Percentiles rank a stretch among this genome's conserved stretches.
These are phyloP conservation scores for Sakesphorus luctuosus DNA, from an alignment of 2,113 vertebrate genomes.

Conservation along the genomic window DNA sequence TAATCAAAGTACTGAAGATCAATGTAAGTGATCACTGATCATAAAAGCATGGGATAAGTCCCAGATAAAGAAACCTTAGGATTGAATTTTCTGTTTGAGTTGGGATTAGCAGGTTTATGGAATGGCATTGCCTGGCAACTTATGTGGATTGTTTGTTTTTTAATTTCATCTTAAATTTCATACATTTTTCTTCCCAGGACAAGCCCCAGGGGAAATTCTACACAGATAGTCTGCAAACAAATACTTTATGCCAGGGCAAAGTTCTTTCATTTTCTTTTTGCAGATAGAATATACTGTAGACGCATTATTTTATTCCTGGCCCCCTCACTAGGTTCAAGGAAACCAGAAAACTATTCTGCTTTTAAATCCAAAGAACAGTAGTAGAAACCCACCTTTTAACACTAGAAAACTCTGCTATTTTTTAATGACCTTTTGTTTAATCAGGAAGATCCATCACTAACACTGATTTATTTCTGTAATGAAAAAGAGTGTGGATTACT, in stretches of 20 bases:
- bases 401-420: not conserved
- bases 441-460: not conserved
- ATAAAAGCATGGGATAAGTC: not conserved
- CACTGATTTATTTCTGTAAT: not conserved
- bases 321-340: not conserved
- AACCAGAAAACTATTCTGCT: not conserved
- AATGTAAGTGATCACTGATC: not conserved
- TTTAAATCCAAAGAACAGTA: not conserved
- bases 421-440: not conserved
- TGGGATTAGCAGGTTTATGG: not conserved
- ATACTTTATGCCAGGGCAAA: not conserved
- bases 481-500: not conserved
- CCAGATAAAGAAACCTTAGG: not conserved
- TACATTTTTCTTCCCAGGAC: not conserved
- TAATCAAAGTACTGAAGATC: not conserved
- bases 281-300: not conserved
- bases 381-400: not conserved
- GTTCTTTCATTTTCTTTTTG: not conserved
- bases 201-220: not conserved
- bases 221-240: not conserved
- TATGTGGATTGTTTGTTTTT: rapidly evolving
- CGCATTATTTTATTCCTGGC: not conserved
- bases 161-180: not conserved
- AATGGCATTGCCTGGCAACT: not conserved
- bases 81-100: not conserved